phyloP scores from a whole-genome alignment of 1,140 invertebrate species.

The Bactericera cockerelli region DNA sequence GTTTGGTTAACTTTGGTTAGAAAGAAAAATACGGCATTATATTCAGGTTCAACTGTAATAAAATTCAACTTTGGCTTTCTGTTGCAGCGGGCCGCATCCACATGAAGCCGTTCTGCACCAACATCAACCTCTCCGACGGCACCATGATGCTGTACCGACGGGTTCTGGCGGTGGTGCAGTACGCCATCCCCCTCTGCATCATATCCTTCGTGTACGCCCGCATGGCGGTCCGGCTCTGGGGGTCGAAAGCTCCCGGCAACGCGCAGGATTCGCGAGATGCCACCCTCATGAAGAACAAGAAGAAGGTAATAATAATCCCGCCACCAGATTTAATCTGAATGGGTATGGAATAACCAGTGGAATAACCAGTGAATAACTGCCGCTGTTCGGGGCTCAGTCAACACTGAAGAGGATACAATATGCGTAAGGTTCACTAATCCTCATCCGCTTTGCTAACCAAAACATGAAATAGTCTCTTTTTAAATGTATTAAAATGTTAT shows the following conservation, averaged over 20 bases:
- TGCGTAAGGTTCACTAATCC: no score
- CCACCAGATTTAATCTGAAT: no score
- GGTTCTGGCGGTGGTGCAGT: slow-evolving; percentile 44
- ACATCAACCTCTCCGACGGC: slow-evolving; percentile 35
- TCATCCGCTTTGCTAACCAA: no score
- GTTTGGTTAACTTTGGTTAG: no score
- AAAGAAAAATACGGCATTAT: no score
- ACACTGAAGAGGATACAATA: no score
- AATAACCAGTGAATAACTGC: no score
- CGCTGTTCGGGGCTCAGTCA: no score
- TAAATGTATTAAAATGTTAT: no score
- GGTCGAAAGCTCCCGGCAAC: slow-evolving; percentile 54
- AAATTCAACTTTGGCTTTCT: neutral
- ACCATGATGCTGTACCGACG: slow-evolving; percentile 39
- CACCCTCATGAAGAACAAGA: slow-evolving; percentile 59
- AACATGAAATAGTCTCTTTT: no score
- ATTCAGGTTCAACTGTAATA: no score
- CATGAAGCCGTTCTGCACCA: slow-evolving; percentile 39
- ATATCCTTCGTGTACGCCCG: slow-evolving; percentile 64
- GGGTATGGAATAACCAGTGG: no score
- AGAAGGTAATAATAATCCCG: slow-evolving; percentile 41
- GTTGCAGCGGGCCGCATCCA: slow-evolving; percentile 21
- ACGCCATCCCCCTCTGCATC: slow-evolving; percentile 54
- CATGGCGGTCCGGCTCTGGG: slow-evolving; percentile 59
- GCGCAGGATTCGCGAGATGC: slow-evolving; percentile 55